A percentile compares a stretch with the other conserved stretches of the same genome.
Conservation (phyloP, 2,888 invertebrate species). For the Myopa tessellatipennis region DNA sequence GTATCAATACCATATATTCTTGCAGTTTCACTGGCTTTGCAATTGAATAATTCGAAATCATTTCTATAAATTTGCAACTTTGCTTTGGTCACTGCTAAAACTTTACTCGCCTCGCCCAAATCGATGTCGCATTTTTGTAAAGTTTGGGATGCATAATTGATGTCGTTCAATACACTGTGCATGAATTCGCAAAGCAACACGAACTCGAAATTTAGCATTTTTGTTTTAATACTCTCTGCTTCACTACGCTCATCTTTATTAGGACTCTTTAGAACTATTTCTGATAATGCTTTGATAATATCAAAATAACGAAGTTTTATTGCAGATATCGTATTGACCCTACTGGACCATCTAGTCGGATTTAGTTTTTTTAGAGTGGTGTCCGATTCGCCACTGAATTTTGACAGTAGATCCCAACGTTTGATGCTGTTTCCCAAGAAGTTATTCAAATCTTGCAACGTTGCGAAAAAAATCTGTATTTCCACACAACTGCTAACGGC, state of each 20-base stretch:
- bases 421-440: constrained; percentile 52
- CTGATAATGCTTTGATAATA: constrained; percentile 2
- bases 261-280: constrained; percentile 9
- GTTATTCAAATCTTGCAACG: constrained; percentile 48
- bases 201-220: constrained; percentile 6
- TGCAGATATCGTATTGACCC: constrained; percentile 35
- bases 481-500: constrained; percentile 4
- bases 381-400: constrained; percentile 50
- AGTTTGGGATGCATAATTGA: constrained; percentile 4
- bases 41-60: constrained; percentile 7
- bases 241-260: constrained; percentile 4
- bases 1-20: constrained; percentile 13
- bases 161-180: constrained; percentile 9
- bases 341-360: constrained; percentile 57
- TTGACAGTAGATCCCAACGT: constrained; percentile 52
- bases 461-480: constrained; percentile 23
- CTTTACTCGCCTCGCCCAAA: constrained; percentile 6
- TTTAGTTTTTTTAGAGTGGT: constrained; percentile 54
- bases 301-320: background rate
- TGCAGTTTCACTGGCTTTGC: constrained; percentile 5
- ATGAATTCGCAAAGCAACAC: constrained; percentile 11
- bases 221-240: constrained; percentile 6
- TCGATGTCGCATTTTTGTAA: background rate
- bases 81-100: background rate
- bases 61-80: background rate